Evolutionary conservation across 2,797 vertebrate species (phyloP), one percentile per base, ranked within the genome.

Genomic region (Coregonus sp.): DNA sequence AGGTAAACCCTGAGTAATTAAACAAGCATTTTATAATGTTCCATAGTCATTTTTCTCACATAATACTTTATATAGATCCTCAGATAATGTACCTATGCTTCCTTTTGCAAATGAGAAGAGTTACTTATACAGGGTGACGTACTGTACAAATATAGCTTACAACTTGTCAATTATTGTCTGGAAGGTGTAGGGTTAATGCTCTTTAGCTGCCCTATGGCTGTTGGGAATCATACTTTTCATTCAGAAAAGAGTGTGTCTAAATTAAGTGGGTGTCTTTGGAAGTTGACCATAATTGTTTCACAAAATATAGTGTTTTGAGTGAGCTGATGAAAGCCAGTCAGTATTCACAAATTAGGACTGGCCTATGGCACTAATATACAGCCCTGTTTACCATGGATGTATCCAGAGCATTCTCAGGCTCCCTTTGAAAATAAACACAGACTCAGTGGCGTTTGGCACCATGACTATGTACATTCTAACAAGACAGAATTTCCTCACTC

Each of bases 371-470:
- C 35, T 12, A 50, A 71, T 25, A 52, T 16, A 6, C 59, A 52
- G 78, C 29, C 80, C 50, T 82, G 82, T 85, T 88, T 85, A 86
- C 75, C 88, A 82, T 63, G 72, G 78, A 81, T 72, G 20, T 33
- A 82, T 83, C 78, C 81, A 79, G 83, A 82, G 78, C 80, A 85
- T 84, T 79, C 80, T 72, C 77, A 75, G 76, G 70, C 54, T 82
- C 67, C 61, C 59, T 76, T 71, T 18, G 78, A 87, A 87, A 88
- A 84, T 78, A 88, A 88, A 84, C 77, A 74, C 66, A 76, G 78
- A 87, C 83, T 85, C 66, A 51, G 78, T 77, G 56, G 80, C 33
- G 33, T 69, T 83, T 70, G 75, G 75, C 51, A 76, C 9, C 1
- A 18, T 14, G 79, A 71, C 68, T 78, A 85, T 82, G 74, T 59